Conservation (phyloP, 1,140 invertebrate species). For the Scaptomyza pallida region DNA sequence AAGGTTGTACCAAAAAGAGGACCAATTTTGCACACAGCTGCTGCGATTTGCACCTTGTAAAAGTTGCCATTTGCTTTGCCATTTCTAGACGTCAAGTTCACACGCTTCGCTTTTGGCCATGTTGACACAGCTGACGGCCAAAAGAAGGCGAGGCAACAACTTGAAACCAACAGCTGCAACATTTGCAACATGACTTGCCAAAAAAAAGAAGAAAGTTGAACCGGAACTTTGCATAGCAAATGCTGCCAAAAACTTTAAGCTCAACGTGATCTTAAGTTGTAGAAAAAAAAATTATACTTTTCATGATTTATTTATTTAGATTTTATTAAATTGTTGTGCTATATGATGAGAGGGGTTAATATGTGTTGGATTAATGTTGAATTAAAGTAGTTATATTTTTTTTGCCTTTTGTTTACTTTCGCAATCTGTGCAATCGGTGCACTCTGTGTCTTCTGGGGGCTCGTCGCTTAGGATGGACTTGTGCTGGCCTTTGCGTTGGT, state of each 20-base stretch:
- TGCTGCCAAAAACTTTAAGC: constrained; percentile 32
- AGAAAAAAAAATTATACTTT: no score
- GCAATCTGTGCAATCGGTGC: no score
- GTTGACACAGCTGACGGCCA: constrained; percentile 48
- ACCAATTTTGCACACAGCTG: constrained; percentile 42
- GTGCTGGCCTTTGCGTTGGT: background rate
- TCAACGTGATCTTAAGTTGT: background rate
- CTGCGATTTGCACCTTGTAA: constrained; percentile 54
- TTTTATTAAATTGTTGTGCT: no score
- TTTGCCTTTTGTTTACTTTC: no score
- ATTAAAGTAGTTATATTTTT: no score
- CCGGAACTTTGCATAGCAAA: constrained; percentile 36
- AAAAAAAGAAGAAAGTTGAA: constrained; percentile 35
- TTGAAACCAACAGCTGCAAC: constrained; percentile 30
- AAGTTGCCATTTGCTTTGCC: constrained; percentile 29
- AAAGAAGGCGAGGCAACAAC: constrained; percentile 11
- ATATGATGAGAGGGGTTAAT: no score
- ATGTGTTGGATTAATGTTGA: no score
- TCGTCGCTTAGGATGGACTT: no score
- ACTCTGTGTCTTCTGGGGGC: no score
- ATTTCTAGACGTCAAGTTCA: constrained; percentile 46
- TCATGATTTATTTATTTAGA: no score
- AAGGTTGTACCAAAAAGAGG: background rate
- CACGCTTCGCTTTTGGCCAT: constrained; percentile 26
- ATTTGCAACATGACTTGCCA: constrained; percentile 42